phyloP scores from a whole-genome alignment of 2,113 vertebrate species.

The Microtus oregoni region DNA sequence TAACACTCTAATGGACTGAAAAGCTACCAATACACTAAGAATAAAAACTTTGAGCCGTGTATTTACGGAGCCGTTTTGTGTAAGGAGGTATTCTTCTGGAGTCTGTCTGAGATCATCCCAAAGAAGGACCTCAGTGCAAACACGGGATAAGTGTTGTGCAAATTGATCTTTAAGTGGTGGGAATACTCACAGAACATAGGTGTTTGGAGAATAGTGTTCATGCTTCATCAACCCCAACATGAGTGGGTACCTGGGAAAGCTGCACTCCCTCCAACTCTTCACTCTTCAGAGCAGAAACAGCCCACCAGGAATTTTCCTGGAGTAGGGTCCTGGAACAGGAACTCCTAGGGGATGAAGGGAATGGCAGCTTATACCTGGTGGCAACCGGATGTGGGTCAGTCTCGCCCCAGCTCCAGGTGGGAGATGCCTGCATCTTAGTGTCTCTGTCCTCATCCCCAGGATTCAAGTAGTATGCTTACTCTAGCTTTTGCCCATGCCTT shows the following conservation, averaged over 20 bases:
- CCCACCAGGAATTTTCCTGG: neutral
- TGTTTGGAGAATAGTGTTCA: neutral
- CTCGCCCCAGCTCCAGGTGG: accelerated
- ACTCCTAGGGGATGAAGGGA: accelerated
- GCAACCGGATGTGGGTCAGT: accelerated
- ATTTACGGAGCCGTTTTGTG: slow-evolving; percentile 81
- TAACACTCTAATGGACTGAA: slow-evolving; percentile 90
- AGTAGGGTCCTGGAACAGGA: neutral
- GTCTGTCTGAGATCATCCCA: slow-evolving; percentile 50
- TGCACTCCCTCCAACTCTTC: accelerated
- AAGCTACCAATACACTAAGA: slow-evolving; percentile 82
- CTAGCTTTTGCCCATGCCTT: neutral
- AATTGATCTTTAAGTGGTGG: neutral
- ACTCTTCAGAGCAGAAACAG: neutral
- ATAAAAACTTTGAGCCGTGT: slow-evolving; percentile 83
- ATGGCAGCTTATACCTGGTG: accelerated
- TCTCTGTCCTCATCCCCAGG: neutral
- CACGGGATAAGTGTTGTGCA: neutral
- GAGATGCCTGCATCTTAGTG: neutral
- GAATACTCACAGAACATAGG: neutral
- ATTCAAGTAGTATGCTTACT: neutral
- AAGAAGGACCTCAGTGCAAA: slow-evolving; percentile 35
- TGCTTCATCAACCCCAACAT: neutral
- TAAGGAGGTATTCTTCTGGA: slow-evolving; percentile 56
- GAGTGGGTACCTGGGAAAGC: neutral